phyloP scores from a whole-genome alignment of 2,113 vertebrate genomes.

The Ia io region DNA sequence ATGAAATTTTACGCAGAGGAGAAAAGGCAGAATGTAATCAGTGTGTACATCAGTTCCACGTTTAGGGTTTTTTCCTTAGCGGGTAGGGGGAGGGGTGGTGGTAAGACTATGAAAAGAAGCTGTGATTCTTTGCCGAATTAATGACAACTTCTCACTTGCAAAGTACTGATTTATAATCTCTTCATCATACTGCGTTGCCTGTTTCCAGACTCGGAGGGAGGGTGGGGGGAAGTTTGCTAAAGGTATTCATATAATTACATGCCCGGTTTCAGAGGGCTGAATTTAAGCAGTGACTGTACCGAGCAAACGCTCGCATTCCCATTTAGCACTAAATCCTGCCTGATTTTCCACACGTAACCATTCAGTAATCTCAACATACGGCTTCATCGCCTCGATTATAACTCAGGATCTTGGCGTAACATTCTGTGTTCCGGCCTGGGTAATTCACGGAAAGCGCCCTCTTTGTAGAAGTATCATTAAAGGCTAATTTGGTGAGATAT shows the following conservation, averaged over 20 bases:
- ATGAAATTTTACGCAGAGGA: slow-evolving; percentile 33
- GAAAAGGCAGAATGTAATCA: slow-evolving; percentile 39
- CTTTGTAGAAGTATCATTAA: slow-evolving; percentile 50
- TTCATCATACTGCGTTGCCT: background rate
- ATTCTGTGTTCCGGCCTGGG: background rate
- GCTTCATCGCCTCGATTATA: background rate
- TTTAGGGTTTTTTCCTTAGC: background rate
- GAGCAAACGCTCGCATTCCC: slow-evolving; percentile 20
- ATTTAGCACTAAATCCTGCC: slow-evolving; percentile 3
- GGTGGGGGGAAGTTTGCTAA: slow-evolving; percentile 9
- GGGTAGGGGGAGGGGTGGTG: background rate
- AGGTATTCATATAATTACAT: slow-evolving; percentile 39
- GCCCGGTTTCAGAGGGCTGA: background rate
- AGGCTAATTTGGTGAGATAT: slow-evolving; percentile 63
- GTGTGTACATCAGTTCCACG: background rate
- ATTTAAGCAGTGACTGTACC: slow-evolving; percentile 20
- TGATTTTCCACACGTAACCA: slow-evolving; percentile 11
- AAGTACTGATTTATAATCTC: slow-evolving; percentile 47
- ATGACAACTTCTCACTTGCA: slow-evolving; percentile 51
- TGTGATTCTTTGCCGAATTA: slow-evolving; percentile 53
- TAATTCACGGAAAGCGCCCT: slow-evolving; percentile 42
- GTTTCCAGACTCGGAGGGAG: background rate
- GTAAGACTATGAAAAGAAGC: slow-evolving; percentile 3
- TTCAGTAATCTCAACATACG: background rate
- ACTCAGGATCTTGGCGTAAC: background rate